Evolutionary conservation across 2,113 vertebrate genomes (phyloP), one percentile per base, ranked within the genome.

Genomic region (Myotis yumanensis): DNA sequence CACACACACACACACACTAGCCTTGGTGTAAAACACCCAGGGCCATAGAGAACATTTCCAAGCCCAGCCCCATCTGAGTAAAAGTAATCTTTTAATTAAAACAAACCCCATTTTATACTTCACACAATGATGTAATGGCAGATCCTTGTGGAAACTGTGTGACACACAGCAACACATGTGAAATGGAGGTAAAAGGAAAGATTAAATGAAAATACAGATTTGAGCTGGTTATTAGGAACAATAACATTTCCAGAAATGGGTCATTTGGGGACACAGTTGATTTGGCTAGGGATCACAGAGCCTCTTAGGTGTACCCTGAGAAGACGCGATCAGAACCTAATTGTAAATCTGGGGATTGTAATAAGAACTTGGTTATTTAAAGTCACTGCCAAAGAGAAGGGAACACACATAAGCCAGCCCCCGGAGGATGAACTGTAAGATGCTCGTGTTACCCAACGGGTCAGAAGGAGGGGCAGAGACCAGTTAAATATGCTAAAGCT

Each of bases 21-120:
- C 14, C 22, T 95, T 89, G 68, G 35, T 12, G 20, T 93, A 87
- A 96, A 93, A 89, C 64, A 15, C 12, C 84, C 37, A 80, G 71
- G 48, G 23, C 89, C 95, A 59, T 81, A 64, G 35, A 40, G 76
- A 87, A 25, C 28, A 17, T 85, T 96, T 95, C 66, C 11, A 40
- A 83, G 57, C 30, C 28, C 62, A 82, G 30, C 72, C 95, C 32
- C 73, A 62, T 69, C 71, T 75, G 87, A 96, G 72, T 12, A 96
- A 94, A 93, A 89, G 4, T 66, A 16, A 82, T 28, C 59, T 96
- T 96, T 96, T 90, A 97, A 95, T 97, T 96, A 95, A 95, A 97
- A 87, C 10, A 91, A 90, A 87, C 20, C 66, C 14, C 30, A 77
- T 35, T 54, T 91, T 86, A 83, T 72, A 48, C 46, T 91, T 96